A percentile compares a stretch with the other conserved stretches of the same genome.
Conservation (phyloP, 2,797 vertebrate genomes). For the Ispidina picta region DNA sequence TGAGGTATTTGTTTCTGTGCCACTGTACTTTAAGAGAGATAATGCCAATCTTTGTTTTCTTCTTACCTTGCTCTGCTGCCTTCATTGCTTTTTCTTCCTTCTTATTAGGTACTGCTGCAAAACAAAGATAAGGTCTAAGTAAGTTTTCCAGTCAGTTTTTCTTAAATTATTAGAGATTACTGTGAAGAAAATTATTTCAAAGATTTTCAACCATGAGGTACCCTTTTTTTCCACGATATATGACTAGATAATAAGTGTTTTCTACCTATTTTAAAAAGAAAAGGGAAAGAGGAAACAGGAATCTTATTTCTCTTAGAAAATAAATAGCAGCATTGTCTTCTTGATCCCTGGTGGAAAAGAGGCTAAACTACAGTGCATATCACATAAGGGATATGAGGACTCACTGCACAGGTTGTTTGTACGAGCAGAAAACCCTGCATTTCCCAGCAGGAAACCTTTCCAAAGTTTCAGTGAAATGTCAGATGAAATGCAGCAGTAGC, state of each 20-base stretch:
- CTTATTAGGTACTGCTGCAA: conserved; percentile 72
- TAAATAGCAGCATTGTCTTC: not conserved
- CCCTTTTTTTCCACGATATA: not conserved
- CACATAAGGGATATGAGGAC: accelerated
- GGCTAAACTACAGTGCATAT: not conserved
- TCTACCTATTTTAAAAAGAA: not conserved
- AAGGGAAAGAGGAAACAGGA: not conserved
- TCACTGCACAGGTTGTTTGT: not conserved
- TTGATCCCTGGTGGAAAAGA: not conserved
- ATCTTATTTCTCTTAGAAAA: not conserved
- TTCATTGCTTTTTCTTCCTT: conserved; percentile 78
- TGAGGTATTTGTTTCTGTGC: conserved; percentile 12
- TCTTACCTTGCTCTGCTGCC: conserved; percentile 80
- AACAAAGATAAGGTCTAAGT: conserved; percentile 63
- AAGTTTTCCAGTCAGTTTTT: conserved; percentile 4
- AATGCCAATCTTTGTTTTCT: conserved; percentile 36
- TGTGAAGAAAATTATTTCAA: conserved; percentile 1
- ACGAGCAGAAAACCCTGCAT: not conserved
- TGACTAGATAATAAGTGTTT: not conserved
- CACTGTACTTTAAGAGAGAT: conserved; percentile 55
- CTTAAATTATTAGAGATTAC: not conserved
- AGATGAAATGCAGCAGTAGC: not conserved
- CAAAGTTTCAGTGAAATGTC: too few species aligned
- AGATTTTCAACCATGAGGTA: not conserved
- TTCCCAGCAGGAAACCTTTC: too few species aligned